A percentile compares a stretch with the other conserved stretches of the same genome.
These are phyloP conservation scores for Palaemon carinicauda DNA, from an alignment of 1,140 invertebrate genomes.

Conservation along the genomic window DNA sequence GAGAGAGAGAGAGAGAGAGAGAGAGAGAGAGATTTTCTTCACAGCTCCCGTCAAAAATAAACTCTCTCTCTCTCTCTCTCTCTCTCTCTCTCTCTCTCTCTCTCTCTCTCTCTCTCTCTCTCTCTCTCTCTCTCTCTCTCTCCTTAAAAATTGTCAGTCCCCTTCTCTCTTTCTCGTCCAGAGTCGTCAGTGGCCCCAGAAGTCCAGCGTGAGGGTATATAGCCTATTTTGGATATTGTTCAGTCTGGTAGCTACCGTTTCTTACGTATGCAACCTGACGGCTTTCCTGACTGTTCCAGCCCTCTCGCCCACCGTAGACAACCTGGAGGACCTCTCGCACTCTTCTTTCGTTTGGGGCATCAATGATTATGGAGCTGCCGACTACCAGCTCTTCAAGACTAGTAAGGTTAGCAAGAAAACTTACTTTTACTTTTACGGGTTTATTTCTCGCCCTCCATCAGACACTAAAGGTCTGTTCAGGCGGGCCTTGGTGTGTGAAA, in stretches of 20 bases:
- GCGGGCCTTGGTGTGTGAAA: no score
- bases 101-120: background rate
- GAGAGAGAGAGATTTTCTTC: no score
- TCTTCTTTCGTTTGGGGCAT: conserved; percentile 36
- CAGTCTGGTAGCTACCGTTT: conserved; percentile 29
- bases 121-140: background rate
- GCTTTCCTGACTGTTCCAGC: conserved; percentile 46
- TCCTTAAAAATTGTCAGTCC: no score
- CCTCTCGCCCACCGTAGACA: conserved; percentile 27
- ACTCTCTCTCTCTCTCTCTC: background rate
- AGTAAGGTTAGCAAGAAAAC: conserved; percentile 45
- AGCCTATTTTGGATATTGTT: conserved; percentile 26
- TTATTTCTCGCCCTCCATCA: no score
- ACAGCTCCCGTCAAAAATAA: no score
- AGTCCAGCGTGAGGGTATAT: background rate
- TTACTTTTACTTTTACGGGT: no score
- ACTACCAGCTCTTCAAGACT: conserved; percentile 34
- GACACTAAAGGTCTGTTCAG: no score
- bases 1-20: no score
- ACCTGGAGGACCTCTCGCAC: conserved; percentile 30
- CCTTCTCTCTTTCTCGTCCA: no score
- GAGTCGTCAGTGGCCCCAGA: conserved; percentile 12
- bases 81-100: background rate
- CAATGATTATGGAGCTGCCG: conserved; percentile 29
- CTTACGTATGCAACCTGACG: conserved; percentile 45